A percentile compares a stretch with the other conserved stretches of the same genome.
Evolutionary conservation across 2,113 vertebrate genomes (phyloP).

Genomic region (Deroptyus accipitrinus): DNA sequence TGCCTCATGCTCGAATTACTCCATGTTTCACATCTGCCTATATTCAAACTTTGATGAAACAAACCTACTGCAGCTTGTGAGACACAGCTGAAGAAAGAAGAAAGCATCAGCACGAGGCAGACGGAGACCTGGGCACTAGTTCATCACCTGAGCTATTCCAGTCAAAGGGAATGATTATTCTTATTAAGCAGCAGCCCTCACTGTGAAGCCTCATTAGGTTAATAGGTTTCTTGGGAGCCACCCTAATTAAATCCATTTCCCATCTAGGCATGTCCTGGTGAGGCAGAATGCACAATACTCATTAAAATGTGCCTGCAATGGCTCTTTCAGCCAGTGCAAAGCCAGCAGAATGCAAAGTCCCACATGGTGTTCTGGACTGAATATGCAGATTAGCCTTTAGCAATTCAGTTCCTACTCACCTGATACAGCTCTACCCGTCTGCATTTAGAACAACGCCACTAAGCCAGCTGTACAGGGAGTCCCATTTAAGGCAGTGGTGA

Average conservation of each 20-base stretch:
- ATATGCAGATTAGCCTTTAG: slow-evolving; percentile 32
- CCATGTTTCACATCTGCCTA: not conserved
- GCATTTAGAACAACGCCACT: not conserved
- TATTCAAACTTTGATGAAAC: not conserved
- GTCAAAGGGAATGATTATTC: slow-evolving; percentile 71
- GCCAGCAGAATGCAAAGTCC: not conserved
- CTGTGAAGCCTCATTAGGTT: slow-evolving; percentile 71
- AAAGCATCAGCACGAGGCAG: slow-evolving; percentile 42
- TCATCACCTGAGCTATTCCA: slow-evolving; percentile 71
- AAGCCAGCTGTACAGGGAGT: not conserved
- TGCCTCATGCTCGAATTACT: not conserved
- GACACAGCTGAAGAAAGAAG: slow-evolving; percentile 10
- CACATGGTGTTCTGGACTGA: not conserved
- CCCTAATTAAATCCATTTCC: slow-evolving; percentile 69
- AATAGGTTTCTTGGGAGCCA: slow-evolving; percentile 75
- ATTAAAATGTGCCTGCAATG: not conserved
- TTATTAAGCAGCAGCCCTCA: slow-evolving; percentile 68
- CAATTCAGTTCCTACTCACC: slow-evolving; percentile 20
- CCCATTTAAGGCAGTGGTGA: not conserved
- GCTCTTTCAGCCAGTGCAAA: slow-evolving; percentile 34
- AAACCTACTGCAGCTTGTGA: not conserved
- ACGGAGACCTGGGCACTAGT: not conserved
- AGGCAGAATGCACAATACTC: slow-evolving; percentile 6
- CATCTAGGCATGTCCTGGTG: slow-evolving; percentile 9
- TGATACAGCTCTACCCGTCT: not conserved